Base-by-base conservation (phyloP, 64 coral and sea anemone genomes). In the Astreopora myriophthalma region DNA sequence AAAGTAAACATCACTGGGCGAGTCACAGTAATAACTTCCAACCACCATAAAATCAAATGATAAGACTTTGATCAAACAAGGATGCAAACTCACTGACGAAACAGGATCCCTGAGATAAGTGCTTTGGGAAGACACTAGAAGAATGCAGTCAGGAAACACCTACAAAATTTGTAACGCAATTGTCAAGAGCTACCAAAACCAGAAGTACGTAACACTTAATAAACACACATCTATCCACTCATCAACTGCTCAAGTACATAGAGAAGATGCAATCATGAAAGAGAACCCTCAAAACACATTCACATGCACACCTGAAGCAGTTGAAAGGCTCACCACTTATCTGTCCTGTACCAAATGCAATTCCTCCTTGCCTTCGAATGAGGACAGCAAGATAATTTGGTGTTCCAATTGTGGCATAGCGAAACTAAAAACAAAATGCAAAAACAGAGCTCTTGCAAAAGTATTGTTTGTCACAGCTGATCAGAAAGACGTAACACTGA, bases 191-290 rank as follows among this genome's bases (percentile, higher is more conserved):
- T 55, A 55, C 49, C 77, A 72, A 57, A 71, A 92, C 6, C 68
- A 92, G 79, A 85, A 73, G 71, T 85, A 92, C 90, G 73, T 92
- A 83, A 92, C 90, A 60, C 81, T 87, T 32, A 93, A 93, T 74
- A 87, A 76, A 52, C 91, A 86, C 68, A 85, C 84, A 71, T 62
- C 79, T 74, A 92, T 85, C 79, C 29, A 80, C 34, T 62, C 76
- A 60, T 69, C 74, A 78, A 85, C 66, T 72, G 73, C 79, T 55
- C 79, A 92, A 80, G 65, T 85, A 64, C 75, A 92, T 69, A 76
- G 88, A 69, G 38, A 82, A 90, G 88, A 90, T 78, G 51, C 55
- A 69, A 24, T 90, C 27, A 79, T 32, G 20, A 81, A 48, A 23
- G 32, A 71, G 34, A 25, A 76, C 63, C 69, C 23, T 69, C 39